These are phyloP conservation scores for Seira ritae DNA, from an alignment of 2,888 invertebrate genomes.

Conservation along the genomic window DNA sequence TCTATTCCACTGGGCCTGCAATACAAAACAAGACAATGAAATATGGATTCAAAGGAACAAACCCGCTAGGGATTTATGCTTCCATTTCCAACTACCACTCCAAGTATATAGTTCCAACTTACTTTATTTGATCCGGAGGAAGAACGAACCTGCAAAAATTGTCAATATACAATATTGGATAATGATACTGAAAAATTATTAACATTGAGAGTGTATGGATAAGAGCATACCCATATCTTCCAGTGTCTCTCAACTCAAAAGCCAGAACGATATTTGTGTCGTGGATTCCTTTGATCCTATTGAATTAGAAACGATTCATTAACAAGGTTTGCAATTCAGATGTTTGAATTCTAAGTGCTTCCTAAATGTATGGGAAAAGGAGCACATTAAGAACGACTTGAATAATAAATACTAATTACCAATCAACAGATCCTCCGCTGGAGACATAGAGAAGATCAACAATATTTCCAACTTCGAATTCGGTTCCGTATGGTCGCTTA, in stretches of 20 bases:
- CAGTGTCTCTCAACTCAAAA: slow-evolving; percentile 62
- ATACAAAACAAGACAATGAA: background rate
- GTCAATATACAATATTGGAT: background rate
- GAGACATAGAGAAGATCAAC: slow-evolving; percentile 77
- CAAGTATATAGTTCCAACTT: too few relatives aligned
- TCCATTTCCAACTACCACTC: too few relatives aligned
- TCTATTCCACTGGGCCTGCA: slow-evolving; percentile 64
- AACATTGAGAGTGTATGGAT: background rate
- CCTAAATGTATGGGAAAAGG: background rate
- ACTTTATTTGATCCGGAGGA: slow-evolving; percentile 68
- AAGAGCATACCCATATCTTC: slow-evolving; percentile 46
- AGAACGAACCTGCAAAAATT: slow-evolving; percentile 62
- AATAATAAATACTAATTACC: slow-evolving; percentile 34
- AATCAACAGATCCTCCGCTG: slow-evolving; percentile 52
- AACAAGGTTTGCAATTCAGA: background rate
- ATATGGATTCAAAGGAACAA: too few relatives aligned
- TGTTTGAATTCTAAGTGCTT: background rate
- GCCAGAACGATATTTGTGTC: slow-evolving; percentile 65
- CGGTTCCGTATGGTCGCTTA: slow-evolving; percentile 62
- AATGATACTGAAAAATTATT: background rate
- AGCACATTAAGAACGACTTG: slow-evolving; percentile 1
- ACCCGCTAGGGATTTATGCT: too few relatives aligned
- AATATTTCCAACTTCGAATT: slow-evolving; percentile 75
- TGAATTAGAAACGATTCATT: slow-evolving; percentile 7
- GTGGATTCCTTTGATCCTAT: slow-evolving; percentile 69